phyloP scores from a whole-genome alignment of 64 coral and sea anemone species.

The Trachythela sp. region DNA sequence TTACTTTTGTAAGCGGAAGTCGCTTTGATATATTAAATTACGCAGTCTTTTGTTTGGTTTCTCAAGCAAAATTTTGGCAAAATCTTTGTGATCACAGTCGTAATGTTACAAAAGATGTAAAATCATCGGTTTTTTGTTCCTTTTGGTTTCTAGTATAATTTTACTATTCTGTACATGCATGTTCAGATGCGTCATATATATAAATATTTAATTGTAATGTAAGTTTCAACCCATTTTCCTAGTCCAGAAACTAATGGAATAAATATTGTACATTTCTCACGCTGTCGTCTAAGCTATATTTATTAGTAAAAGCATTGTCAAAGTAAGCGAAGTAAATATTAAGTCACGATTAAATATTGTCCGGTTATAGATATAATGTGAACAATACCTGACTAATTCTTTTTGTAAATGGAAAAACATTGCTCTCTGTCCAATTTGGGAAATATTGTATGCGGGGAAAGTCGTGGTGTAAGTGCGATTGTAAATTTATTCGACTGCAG shows the following conservation, averaged over 20 bases:
- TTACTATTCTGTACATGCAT: too few species aligned
- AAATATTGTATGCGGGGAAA: not conserved
- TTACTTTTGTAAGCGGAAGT: too few species aligned
- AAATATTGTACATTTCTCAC: not conserved
- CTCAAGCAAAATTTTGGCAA: too few species aligned
- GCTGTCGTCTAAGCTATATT: not conserved
- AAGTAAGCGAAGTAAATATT: not conserved
- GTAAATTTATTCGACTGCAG: conserved; percentile 15
- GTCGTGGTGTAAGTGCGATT: not conserved
- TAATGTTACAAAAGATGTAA: not conserved
- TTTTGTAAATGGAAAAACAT: not conserved
- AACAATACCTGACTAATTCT: not conserved
- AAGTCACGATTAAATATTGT: not conserved
- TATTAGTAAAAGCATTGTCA: not conserved
- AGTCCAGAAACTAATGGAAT: not conserved
- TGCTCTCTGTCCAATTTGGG: too few species aligned
- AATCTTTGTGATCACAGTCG: not conserved
- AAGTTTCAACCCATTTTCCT: too few species aligned
- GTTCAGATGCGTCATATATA: too few species aligned
- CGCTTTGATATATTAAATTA: too few species aligned
- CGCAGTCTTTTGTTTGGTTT: too few species aligned
- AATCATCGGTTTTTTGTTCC: not conserved
- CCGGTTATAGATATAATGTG: not conserved
- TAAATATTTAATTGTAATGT: too few species aligned
- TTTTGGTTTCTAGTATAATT: not conserved